Evolutionary conservation across 2,797 vertebrate genomes (phyloP).

Genomic region (Neomorphus geoffroyi): DNA sequence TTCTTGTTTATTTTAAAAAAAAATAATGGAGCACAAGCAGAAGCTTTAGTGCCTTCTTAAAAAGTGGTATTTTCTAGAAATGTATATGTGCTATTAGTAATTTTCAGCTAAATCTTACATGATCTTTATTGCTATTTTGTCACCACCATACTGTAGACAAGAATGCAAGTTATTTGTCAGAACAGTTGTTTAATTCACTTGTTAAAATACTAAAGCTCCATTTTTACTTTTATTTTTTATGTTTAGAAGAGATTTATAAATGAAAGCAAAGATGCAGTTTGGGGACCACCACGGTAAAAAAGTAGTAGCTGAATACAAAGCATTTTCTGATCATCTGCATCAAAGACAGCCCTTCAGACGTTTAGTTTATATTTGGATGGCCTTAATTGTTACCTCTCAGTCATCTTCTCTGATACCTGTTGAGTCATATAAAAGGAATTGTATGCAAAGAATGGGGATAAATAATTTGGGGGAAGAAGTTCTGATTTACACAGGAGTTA

Average conservation of each 20-base stretch:
- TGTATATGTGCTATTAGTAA: conserved; percentile 59
- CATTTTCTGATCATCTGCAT: conserved; percentile 49
- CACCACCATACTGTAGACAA: conserved; percentile 38
- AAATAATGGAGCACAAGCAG: conserved; percentile 78
- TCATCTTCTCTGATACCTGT: conserved; percentile 14
- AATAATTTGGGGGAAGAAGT: neutral
- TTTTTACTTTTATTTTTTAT: conserved; percentile 43
- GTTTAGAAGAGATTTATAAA: conserved; percentile 37
- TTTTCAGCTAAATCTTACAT: conserved; percentile 21
- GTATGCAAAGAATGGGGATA: neutral
- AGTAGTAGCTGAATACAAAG: conserved; percentile 53
- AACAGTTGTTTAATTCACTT: conserved; percentile 40
- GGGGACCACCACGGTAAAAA: conserved; percentile 70
- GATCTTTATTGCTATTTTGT: conserved; percentile 56
- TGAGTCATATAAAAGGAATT: conserved; percentile 18
- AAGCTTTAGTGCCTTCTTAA: conserved; percentile 82
- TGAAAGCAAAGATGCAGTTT: conserved; percentile 53
- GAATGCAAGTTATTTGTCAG: conserved; percentile 50
- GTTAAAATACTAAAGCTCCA: conserved; percentile 24
- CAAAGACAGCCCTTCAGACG: conserved; percentile 44
- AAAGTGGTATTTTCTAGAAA: conserved; percentile 74
- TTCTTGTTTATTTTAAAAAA: conserved; percentile 60
- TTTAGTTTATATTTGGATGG: conserved; percentile 57
- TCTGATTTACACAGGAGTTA: conserved; percentile 33
- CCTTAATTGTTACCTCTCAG: conserved; percentile 72